Conservation (phyloP, 2,888 invertebrate species). For the Gonocerus acuteangulatus region DNA sequence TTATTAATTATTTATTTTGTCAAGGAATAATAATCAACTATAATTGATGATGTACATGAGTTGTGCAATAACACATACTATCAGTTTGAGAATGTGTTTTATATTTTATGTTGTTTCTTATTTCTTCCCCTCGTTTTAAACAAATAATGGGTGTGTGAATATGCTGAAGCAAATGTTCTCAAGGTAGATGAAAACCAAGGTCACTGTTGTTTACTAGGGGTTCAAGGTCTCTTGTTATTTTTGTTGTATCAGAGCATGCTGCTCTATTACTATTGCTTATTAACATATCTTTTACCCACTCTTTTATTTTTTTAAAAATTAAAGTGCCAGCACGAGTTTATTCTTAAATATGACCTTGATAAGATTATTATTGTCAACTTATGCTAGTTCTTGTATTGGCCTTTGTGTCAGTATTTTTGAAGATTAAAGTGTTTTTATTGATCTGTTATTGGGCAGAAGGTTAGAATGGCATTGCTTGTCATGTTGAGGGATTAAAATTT, state of each 20-base stretch:
- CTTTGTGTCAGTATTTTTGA: neutral
- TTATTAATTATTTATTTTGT: neutral
- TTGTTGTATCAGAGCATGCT: slow-evolving; percentile 28
- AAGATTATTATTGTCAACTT: slow-evolving; percentile 1
- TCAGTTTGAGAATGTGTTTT: neutral
- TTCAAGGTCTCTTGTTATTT: slow-evolving; percentile 36
- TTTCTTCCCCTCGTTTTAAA: neutral
- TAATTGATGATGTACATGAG: neutral
- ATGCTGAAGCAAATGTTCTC: slow-evolving; percentile 16
- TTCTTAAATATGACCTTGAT: neutral
- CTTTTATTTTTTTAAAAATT: neutral
- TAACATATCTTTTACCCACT: slow-evolving; percentile 20
- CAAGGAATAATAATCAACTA: no score
- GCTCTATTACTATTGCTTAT: slow-evolving; percentile 14
- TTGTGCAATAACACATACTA: slow-evolving; percentile 20
- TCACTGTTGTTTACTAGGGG: slow-evolving; percentile 37
- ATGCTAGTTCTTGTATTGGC: neutral
- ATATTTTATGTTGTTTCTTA: neutral
- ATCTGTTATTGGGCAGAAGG: slow-evolving; percentile 13
- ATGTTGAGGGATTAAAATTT: neutral
- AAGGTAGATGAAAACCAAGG: slow-evolving; percentile 34
- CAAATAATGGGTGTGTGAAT: neutral
- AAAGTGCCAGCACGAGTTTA: neutral
- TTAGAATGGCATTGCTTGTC: neutral
- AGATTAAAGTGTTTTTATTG: slow-evolving; percentile 10